Evolutionary conservation across 2,888 invertebrate genomes (phyloP), one percentile per base, ranked within the genome.

Genomic region (Rhogogaster chlorosoma): DNA sequence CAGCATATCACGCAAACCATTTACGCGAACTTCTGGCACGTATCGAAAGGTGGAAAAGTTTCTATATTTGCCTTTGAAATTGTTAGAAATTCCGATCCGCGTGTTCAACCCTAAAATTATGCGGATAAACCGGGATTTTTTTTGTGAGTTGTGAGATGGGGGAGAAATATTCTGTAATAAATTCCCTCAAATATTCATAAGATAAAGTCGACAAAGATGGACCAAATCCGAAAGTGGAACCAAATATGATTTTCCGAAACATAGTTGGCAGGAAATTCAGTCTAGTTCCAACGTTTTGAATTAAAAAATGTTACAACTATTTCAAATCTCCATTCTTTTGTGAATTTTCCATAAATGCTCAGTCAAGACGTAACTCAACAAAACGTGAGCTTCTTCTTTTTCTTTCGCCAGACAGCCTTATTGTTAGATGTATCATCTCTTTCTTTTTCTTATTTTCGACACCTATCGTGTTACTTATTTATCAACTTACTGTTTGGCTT

Each of bases 31-130:
- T 73, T 73, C 38, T 42, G 29, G 36, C 71, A 73, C 71, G 71
- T 42, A 42, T 73, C 71, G 42, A 73, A 36, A 73, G 22, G 71
- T 73, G 71, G 22, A 38, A 73, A 42, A 42, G 71, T 73, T 73
- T 73, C 32, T 67, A 18, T 32, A 67, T 67, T 67, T 67, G 67
- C 67, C 15, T 73, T 73, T 73, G 42, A 38, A 73, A 42, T 73
- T 73, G 38, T 42, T 42, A 22, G n/a, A 73, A 36, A 42, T 73
- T 73, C 29, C 15, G 71, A 22, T 73, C 42, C 22, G 22, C 71
- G 38, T 42, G 38, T 42, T 73, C 38, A 42, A 42, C 42, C 42
- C 15, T 10, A 5, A 32, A 29, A 67, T 67, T 67, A 32, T 67
- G 32, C 18, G 32, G 67, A 67, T 67, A 15, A 67, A 67, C 18